Conservation (phyloP, 2,888 invertebrate species). For the Drosophila mettleri region DNA sequence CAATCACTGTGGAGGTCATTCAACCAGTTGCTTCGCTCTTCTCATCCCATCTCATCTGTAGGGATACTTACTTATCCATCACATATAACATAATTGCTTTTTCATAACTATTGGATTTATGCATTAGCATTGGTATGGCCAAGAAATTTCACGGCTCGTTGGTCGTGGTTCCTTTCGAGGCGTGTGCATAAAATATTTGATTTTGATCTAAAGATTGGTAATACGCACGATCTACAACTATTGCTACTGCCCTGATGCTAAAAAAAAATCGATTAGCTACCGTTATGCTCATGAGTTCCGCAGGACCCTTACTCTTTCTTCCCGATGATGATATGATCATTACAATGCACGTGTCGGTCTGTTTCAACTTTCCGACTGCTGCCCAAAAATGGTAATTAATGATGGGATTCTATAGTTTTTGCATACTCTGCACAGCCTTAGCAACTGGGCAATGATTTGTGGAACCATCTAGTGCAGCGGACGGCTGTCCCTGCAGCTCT, state of each 20-base stretch:
- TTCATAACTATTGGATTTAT: conserved; percentile 66
- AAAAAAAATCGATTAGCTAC: conserved; percentile 69
- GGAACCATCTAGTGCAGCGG: conserved; percentile 22
- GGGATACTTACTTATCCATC: conserved; percentile 2
- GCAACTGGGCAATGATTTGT: conserved; percentile 58
- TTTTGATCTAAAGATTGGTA: conserved; percentile 62
- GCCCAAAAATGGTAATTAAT: conserved; percentile 60
- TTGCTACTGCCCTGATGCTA: conserved; percentile 29
- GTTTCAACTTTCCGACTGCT: conserved; percentile 55
- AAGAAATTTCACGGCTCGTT: conserved; percentile 73
- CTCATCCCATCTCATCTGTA: too few species aligned
- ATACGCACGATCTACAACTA: conserved; percentile 18
- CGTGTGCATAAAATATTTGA: conserved; percentile 74
- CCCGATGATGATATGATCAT: conserved; percentile 71
- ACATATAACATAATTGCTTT: conserved; percentile 58
- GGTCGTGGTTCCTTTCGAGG: conserved; percentile 56
- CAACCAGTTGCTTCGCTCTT: conserved; percentile 48
- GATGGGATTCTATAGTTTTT: conserved; percentile 50
- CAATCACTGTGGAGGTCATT: conserved; percentile 67
- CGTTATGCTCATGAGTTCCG: conserved; percentile 49
- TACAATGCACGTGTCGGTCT: conserved; percentile 60
- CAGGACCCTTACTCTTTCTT: conserved; percentile 30
- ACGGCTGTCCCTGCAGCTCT: conserved; percentile 34
- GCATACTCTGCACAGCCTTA: conserved; percentile 38
- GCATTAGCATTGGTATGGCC: conserved; percentile 42